Evolutionary conservation across 2,113 vertebrate genomes (phyloP).

Genomic region (Herpailurus yagouaroundi): DNA sequence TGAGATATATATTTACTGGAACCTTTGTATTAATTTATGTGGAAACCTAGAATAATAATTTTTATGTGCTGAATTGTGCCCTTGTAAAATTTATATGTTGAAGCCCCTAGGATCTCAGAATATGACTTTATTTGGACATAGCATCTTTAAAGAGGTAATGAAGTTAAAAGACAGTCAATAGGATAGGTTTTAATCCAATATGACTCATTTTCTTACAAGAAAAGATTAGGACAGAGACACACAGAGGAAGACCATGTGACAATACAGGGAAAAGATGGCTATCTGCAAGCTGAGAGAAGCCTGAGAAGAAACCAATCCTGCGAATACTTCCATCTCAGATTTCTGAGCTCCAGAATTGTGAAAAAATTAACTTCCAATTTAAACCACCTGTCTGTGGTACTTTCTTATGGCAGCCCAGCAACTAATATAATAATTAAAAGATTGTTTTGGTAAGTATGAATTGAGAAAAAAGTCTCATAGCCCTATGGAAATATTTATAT

Average conservation of each 20-base stretch:
- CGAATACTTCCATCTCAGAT: background rate
- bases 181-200: background rate
- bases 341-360: background rate
- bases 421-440: background rate
- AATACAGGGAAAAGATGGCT: background rate
- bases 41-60: background rate
- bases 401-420: background rate
- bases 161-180: background rate
- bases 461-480: background rate
- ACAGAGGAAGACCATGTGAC: background rate
- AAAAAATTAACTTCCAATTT: slow-evolving; percentile 20
- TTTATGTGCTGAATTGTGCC: background rate
- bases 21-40: background rate
- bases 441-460: slow-evolving; percentile 1
- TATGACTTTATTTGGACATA: slow-evolving; percentile 13
- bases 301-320: background rate
- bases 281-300: background rate
- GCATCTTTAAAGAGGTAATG: background rate
- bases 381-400: background rate
- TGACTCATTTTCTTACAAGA: background rate
- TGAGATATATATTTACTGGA: background rate
- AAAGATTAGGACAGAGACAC: background rate
- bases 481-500: background rate
- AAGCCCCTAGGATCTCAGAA: slow-evolving; percentile 38
- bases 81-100: background rate